Evolutionary conservation across 2,113 vertebrate genomes (phyloP), one percentile per base, ranked within the genome.

Genomic region (Oreotrochilus melanogaster): DNA sequence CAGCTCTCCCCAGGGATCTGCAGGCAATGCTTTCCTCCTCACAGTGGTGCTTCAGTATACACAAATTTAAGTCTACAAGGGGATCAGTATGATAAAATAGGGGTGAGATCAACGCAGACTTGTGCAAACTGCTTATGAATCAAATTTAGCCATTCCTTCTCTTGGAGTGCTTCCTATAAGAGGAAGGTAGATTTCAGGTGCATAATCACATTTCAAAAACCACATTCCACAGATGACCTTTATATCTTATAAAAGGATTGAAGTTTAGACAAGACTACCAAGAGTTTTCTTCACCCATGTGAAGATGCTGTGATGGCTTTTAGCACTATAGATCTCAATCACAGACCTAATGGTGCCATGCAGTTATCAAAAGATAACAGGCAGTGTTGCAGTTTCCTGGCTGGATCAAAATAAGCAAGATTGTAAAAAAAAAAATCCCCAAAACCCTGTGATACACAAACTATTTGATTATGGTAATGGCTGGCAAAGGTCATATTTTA

Each of bases 401-500:
- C 27, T 78, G 28, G 31, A 50, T 37, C 25, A 43, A 93, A 83
- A 83, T 79, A 92, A 86, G 88, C 28, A 83, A 47, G 60, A 39
- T 23, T n/a, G 66, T 35, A 9, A 82, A 86, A 84, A 86, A n/a
- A 47, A 47, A 47, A 17, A 57, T 28, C 22, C 53, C 50, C 42
- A 47, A 17, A 57, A 31, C 22, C 53, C 50, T 45, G 13, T 1
- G 3, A 78, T 70, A 78, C 5, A 56, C 51, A 90, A 94, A 58
- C 37, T 74, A 79, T 83, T 86, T 92, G 75, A 72, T 89, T 83
- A 88, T 45, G 43, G 58, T 69, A 76, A 89, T 89, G 54, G 57
- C 21, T 92, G 64, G 18, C 78, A 94, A 95, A 91, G 78, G 71
- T 94, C 85, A 24, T 62, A 74, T 90, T 91, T 92, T 43, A 91